These are phyloP conservation scores for Vandiemenella viatica DNA, from an alignment of 2,888 invertebrate genomes.

Conservation along the genomic window DNA sequence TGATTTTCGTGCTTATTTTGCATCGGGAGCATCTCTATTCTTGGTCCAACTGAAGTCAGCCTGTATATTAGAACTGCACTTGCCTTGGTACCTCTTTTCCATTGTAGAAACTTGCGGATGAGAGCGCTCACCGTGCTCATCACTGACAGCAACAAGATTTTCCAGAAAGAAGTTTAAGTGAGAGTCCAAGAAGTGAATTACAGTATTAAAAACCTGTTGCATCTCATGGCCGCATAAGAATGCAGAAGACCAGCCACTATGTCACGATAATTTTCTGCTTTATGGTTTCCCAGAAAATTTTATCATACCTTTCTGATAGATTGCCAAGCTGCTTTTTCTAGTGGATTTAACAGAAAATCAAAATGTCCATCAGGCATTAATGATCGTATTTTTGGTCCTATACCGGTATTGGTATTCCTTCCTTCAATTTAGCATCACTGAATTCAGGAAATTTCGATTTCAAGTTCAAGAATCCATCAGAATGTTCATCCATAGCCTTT, in stretches of 20 bases:
- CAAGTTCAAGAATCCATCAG: too few relatives aligned
- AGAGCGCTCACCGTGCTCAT: neutral
- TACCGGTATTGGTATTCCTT: neutral
- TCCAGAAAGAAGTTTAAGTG: neutral
- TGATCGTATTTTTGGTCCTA: neutral
- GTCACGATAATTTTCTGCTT: neutral
- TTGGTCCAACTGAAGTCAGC: neutral
- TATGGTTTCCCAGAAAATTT: constrained; percentile 1
- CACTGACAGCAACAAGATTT: neutral
- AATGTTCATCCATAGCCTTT: neutral
- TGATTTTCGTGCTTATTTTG: neutral
- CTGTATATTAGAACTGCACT: neutral
- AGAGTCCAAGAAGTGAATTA: neutral
- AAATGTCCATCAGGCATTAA: constrained; percentile 1
- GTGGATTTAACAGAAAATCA: constrained; percentile 1
- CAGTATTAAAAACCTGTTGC: too few relatives aligned
- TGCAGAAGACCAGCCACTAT: too few relatives aligned
- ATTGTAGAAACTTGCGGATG: neutral
- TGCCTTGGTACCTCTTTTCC: neutral
- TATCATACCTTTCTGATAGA: neutral
- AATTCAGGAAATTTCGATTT: neutral
- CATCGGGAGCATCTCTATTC: neutral
- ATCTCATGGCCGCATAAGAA: too few relatives aligned
- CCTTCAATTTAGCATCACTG: neutral
- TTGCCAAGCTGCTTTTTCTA: neutral